Evolutionary conservation across 2,113 vertebrate species (phyloP), one percentile per base, ranked within the genome.

Genomic region (Apus apus): DNA sequence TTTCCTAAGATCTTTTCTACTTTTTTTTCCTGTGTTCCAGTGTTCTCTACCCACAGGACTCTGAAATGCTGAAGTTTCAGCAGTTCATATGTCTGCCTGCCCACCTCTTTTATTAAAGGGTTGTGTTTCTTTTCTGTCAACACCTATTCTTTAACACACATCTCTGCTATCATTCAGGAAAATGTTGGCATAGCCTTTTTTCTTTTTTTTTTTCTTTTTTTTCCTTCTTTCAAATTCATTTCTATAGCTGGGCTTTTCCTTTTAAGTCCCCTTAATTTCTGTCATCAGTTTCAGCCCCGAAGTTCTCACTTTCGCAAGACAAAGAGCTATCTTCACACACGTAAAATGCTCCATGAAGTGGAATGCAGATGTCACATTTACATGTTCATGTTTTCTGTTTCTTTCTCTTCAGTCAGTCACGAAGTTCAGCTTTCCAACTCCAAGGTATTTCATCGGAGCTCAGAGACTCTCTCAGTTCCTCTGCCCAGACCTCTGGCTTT

Each of bases 111-210:
- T 82, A 93, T 94, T 89, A 89, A 93, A 96, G 73, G 84, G 79
- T 88, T 96, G 51, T 92, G 80, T 94, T 97, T 97, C 90, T 98
- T 91, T 97, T 94, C 93, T 97, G 94, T 97, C 96, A 96, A 89
- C 96, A 94, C 94, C 90, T 92, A 85, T 97, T 94, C 94, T 95
- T 97, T 94, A 93, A 38, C 71, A 93, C 93, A 96, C 93, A 97
- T 97, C 95, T 95, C 79, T 94, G 93, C 85, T 90, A 89, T 95
- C 93, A 95, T 95, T 94, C 90, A 97, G 80, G 65, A 96, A 95
- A 96, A 96, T 91, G 81, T 89, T 97, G 93, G 85, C 84, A 94
- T 79, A 91, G 74, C 36, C 62, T 48, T 87, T 84, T 74, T 51
- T 29, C 38, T 38, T 38, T 38, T 38, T 38, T 38, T 10, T 38